Base-by-base conservation (phyloP, 2,888 invertebrate species). In the Uropetala carovei region DNA sequence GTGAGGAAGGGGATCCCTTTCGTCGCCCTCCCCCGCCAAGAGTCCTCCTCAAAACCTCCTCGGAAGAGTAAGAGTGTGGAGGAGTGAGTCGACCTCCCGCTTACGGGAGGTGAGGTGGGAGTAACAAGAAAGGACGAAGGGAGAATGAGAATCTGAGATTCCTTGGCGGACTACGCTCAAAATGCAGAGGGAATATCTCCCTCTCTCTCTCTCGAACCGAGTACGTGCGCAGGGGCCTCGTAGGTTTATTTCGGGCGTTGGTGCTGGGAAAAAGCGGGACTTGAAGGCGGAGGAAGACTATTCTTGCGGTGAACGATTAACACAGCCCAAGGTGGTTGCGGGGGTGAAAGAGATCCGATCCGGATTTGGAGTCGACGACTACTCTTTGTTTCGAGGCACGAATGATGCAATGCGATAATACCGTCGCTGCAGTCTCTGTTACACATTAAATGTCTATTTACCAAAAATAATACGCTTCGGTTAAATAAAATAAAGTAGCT, bases 181-280 rank as follows among this genome's bases (percentile, higher is more conserved):
- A 68, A 89, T 89, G 64, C 64, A 56, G 89, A 68, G n/a, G 86
- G 86, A 86, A 86, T 60, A 16, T 68, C 68, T 75, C 60, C 64
- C 64, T 56, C n/a, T 60, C 30, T 68, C 68, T 75, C 60, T 89
- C 64, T 56, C n/a, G 18, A 43, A 11, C 11, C 89, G 86, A 86
- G 60, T 64, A 43, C 43, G 43, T 64, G 43, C 27, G 57, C 85
- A 85, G 75, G 75, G 75, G 75, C 75, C 75, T 22, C 22, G 27
- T 4, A 75, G 22, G 75, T 75, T 75, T 75, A 75, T 75, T 75
- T 75, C 27, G 75, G 27, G 75, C 75, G 22, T 27, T 22, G 22
- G 75, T 22, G 75, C 68, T 18, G 64, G n/a, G 64, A 14, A n/a
- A 64, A 64, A 64, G 64, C 43, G 43, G 43, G 5, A 64, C 18